Evolutionary conservation across 2,888 invertebrate species (phyloP).

Genomic region (Eupithecia tripunctaria): DNA sequence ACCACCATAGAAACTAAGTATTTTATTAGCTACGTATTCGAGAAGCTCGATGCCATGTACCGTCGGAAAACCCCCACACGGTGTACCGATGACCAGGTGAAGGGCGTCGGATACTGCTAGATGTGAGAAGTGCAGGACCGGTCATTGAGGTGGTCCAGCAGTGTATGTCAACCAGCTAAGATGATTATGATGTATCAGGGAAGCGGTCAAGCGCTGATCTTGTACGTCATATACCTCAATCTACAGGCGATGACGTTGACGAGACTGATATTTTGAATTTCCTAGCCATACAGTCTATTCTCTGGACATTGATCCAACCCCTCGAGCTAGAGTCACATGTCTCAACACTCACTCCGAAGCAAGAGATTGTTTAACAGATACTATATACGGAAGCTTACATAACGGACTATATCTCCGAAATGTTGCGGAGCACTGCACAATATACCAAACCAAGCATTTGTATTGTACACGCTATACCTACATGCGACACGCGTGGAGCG

Average conservation of each 20-base stretch:
- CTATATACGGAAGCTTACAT: constrained; percentile 33
- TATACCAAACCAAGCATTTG: constrained; percentile 28
- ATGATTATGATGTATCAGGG: neutral
- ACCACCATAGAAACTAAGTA: constrained; percentile 1
- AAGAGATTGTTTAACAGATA: constrained; percentile 24
- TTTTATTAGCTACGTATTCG: neutral
- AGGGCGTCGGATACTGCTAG: no score
- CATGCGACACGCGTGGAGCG: neutral
- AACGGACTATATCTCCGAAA: constrained; percentile 42
- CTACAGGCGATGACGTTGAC: neutral
- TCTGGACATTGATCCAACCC: neutral
- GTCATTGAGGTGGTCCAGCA: neutral
- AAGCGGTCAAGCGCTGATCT: neutral
- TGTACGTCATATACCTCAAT: neutral
- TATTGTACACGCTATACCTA: constrained; percentile 11
- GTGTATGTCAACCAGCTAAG: neutral
- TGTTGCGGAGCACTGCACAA: constrained; percentile 14
- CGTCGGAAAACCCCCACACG: neutral
- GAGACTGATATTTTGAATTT: neutral
- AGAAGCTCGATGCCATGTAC: neutral
- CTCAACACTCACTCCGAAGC: constrained; percentile 26
- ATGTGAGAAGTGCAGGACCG: no score
- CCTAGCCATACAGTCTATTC: neutral
- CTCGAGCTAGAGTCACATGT: neutral
- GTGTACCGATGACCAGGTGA: neutral